Percentiles rank a stretch among this genome's conserved stretches.
phyloP scores from a whole-genome alignment of 2,797 vertebrate genomes.

The Fistularia tabacaria region DNA sequence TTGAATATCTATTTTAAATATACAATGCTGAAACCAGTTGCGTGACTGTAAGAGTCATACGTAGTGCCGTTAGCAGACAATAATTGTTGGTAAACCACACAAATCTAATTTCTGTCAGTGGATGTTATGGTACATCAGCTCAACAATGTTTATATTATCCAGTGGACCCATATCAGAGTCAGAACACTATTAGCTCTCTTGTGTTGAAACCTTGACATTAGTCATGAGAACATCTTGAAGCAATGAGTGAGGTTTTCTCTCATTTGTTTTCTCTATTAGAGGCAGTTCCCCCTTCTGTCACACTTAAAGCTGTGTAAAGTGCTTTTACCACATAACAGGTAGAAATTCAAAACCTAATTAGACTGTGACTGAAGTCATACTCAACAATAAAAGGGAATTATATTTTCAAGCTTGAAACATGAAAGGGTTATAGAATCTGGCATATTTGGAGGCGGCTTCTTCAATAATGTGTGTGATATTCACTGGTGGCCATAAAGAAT shows the following conservation, averaged over 20 bases:
- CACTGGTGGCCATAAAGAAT: constrained; percentile 62
- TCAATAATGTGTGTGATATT: constrained; percentile 66
- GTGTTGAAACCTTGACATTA: too few relatives aligned
- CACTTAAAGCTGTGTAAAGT: neutral
- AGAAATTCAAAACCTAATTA: neutral
- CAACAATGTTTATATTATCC: constrained; percentile 15
- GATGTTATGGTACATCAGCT: too few relatives aligned
- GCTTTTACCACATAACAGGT: neutral
- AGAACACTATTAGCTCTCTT: neutral
- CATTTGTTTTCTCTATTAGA: neutral
- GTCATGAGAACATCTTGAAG: neutral
- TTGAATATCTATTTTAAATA: constrained; percentile 12
- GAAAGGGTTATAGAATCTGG: constrained; percentile 45
- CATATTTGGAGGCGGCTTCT: constrained; percentile 53
- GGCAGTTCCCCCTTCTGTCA: neutral
- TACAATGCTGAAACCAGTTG: neutral
- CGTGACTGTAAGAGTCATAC: constrained; percentile 21
- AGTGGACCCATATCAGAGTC: constrained; percentile 26
- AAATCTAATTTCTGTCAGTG: constrained; percentile 37
- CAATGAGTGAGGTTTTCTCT: neutral
- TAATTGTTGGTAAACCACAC: constrained; percentile 44
- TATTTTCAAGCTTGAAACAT: constrained; percentile 21
- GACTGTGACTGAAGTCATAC: constrained; percentile 19
- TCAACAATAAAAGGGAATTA: constrained; percentile 8
- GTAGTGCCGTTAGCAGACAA: constrained; percentile 52